These are phyloP conservation scores for Hemiscyllium ocellatum DNA, from an alignment of 2,113 vertebrate species.

Conservation along the genomic window DNA sequence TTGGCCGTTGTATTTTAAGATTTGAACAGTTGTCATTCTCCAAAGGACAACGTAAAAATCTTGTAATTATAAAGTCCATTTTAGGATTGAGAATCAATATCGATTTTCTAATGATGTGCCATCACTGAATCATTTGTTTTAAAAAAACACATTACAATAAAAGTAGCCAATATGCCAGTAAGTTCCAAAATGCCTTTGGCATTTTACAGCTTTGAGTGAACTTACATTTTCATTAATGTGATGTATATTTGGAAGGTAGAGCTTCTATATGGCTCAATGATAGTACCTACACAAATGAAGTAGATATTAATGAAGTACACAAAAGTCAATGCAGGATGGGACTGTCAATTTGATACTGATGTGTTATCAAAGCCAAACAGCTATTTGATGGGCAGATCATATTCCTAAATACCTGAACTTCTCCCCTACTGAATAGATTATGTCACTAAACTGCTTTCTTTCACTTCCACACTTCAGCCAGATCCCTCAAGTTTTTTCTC, in stretches of 20 bases:
- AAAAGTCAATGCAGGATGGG: not conserved
- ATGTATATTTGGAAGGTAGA: not conserved
- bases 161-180: not conserved
- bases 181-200: not conserved
- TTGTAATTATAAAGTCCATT: conserved; percentile 6
- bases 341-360: not conserved
- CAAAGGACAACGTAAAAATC: not conserved
- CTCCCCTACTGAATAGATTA: conserved; percentile 11
- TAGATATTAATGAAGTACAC: not conserved
- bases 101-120: not conserved
- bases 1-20: not conserved
- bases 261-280: not conserved
- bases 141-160: not conserved
- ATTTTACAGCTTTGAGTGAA: not conserved
- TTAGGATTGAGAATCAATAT: not conserved
- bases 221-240: not conserved
- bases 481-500: not conserved
- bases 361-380: conserved; percentile 8
- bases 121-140: not conserved
- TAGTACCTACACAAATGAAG: not conserved
- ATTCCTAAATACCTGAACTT: conserved; percentile 18
- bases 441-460: not conserved
- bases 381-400: not conserved
- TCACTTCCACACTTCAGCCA: conserved; percentile 20
- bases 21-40: not conserved